Evolutionary conservation across 2,113 vertebrate genomes (phyloP), one percentile per base, ranked within the genome.

Genomic region (Ptilonorhynchus violaceus): DNA sequence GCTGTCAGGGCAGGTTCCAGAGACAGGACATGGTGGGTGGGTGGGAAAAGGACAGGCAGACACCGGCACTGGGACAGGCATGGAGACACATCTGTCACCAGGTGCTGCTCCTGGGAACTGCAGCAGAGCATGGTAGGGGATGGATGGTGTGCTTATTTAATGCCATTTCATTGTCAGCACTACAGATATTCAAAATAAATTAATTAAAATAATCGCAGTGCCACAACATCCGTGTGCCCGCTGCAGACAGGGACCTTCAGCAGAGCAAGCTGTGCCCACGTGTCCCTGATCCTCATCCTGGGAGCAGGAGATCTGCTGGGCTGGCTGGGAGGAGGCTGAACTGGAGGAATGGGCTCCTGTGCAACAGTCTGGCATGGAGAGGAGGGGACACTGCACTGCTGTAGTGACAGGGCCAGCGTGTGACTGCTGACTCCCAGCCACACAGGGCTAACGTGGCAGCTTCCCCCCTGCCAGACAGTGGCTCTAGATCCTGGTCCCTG

Each of bases 1-100:
- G 64, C 76, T 58, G 60, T 2, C 81, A 33, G 49, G 47, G 50
- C 73, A 85, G 69, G 30, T 52, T 33, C 12, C 21, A 27, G 55
- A 19, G 49, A 39, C 25, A 33, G 39, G 15, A 11, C 47, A 30
- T 0, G 3, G 46, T 12, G 27, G 24, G n/a, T 23, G n/a, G 24
- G 33, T 49, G 47, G 39, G 50, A 76, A 9, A 59, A 9, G 60
- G 9, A 31, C 50, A 64, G 35, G 11, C n/a, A 91, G 64, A 6
- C 44, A 35, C 1, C 0, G 0, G 30, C 63, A 39, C n/a, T 3
- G 3, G 69, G 53, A 44, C 25, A 31, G n/a, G 56, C 27, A 49
- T 4, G 13, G 46, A 64, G 56, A 42, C 31, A 42, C 46, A 64
- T 7, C 52, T 41, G 15, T 7, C 35, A 33, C 31, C 68, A 75